phyloP scores from a whole-genome alignment of 2,888 invertebrate species.

The Lasioglossum leucozonium region DNA sequence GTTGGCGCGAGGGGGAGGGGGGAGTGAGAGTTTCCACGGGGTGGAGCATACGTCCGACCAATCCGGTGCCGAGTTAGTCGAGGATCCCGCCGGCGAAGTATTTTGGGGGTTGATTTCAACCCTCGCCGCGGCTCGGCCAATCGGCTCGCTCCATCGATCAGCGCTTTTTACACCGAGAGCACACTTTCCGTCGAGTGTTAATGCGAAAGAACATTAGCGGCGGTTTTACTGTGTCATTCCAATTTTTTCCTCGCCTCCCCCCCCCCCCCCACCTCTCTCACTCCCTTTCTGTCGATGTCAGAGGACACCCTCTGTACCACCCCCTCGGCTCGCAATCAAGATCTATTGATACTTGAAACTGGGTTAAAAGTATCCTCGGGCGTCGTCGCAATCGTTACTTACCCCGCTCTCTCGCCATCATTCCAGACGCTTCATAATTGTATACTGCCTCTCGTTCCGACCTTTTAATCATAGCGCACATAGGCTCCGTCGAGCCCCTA shows the following conservation, averaged over 20 bases:
- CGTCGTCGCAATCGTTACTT: slow-evolving; percentile 32
- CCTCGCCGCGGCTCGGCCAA: slow-evolving; percentile 72
- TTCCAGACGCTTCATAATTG: background rate
- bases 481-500: background rate
- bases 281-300: slow-evolving; percentile 40
- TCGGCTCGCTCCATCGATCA: slow-evolving; percentile 81
- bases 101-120: slow-evolving; percentile 66
- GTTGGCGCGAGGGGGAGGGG: too few relatives aligned
- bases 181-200: slow-evolving; percentile 83
- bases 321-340: slow-evolving; percentile 38
- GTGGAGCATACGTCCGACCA: slow-evolving; percentile 68
- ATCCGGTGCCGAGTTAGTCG: slow-evolving; percentile 48
- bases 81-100: slow-evolving; percentile 42
- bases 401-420: background rate
- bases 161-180: slow-evolving; percentile 80
- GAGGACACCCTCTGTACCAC: slow-evolving; percentile 18
- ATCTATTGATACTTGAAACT: slow-evolving; percentile 67
- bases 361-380: slow-evolving; percentile 64
- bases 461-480: background rate
- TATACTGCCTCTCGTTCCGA: background rate
- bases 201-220: slow-evolving; percentile 83
- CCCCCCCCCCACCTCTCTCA: too few relatives aligned
- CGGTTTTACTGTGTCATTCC: slow-evolving; percentile 81
- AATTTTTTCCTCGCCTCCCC: slow-evolving; percentile 63
- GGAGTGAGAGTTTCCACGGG: slow-evolving; percentile 67